Base-by-base conservation (phyloP, 2,797 vertebrate genomes). In the Diceros bicornis region DNA sequence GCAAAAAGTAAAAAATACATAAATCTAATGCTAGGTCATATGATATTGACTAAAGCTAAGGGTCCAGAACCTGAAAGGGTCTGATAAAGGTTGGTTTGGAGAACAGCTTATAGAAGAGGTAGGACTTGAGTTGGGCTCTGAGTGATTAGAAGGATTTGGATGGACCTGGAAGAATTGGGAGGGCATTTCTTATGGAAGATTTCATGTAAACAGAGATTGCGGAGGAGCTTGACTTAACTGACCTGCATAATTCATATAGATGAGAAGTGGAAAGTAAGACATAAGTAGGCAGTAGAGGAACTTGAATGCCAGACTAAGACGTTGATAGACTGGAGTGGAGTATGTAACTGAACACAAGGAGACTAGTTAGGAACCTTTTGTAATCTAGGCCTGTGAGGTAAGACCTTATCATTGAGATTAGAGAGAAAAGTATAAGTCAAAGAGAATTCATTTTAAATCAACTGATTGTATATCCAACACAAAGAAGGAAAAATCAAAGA, bases 221-320 rank as follows among this genome's bases (percentile, higher is more conserved):
- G 61, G 8, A 84, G 69, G 55, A 92, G 21, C n/a, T 68, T 52
- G 89, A 78, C 69, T 61, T 91, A 91, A 78, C 66, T 88, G 72
- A 75, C 12, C 61, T 96, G 11, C 37, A 32, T 96, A 55, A 71
- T 79, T 83, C 47, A 77, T 34, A 10, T 32, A 93, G 61, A 92
- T 90, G 52, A 91, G n/a, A 92, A 91, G n/a, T 89, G 25, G 68
- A 87, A 96, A 96, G 68, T 89, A 78, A 95, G 66, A 75, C 59
- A 12, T 50, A 77, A 32, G 37, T 84, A 89, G 7, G 21, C 83
- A 91, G 23, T 55, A 37, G n/a, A 88, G 29, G 27, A 94, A 68
- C 41, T 92, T 72, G n/a, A 86, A 79, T 90, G 41, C 69, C 29
- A 93, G 37, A 37, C 41, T 83, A 79, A 77, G 41, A 29, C n/a